These are phyloP conservation scores for Microtus ochrogaster DNA, from an alignment of 2,113 vertebrate species.

Conservation along the genomic window DNA sequence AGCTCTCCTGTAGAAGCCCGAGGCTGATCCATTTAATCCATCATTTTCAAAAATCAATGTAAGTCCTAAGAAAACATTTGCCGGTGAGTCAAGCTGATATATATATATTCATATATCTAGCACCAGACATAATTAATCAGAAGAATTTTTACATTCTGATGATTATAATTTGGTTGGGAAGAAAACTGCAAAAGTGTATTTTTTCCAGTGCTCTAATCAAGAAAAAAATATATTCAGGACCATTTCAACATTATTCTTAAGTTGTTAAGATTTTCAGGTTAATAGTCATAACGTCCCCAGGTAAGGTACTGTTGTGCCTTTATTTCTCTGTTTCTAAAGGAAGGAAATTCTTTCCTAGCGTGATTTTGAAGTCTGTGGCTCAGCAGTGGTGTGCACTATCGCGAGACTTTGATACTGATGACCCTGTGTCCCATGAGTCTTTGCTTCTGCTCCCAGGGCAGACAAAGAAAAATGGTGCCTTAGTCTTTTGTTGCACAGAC, in stretches of 20 bases:
- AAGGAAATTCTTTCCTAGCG: conserved; percentile 56
- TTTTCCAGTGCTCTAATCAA: neutral
- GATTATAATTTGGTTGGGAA: conserved; percentile 44
- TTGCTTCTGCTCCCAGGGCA: conserved; percentile 55
- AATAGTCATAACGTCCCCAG: conserved; percentile 29
- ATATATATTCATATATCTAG: neutral
- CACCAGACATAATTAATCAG: neutral
- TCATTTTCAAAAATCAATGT: conserved; percentile 51
- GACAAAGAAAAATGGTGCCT: conserved; percentile 75
- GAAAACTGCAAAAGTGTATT: conserved; percentile 1
- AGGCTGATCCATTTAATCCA: neutral
- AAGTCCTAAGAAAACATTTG: conserved; percentile 66
- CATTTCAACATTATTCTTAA: conserved; percentile 58
- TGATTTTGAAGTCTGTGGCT: neutral
- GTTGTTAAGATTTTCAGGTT: conserved; percentile 59
- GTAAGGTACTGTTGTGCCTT: conserved; percentile 70
- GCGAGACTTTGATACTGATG: neutral
- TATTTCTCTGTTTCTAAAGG: conserved; percentile 50
- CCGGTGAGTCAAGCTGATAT: conserved; percentile 69
- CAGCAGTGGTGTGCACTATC: neutral
- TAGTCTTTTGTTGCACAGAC: conserved; percentile 69
- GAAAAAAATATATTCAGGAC: conserved; percentile 56
- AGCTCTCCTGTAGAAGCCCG: conserved; percentile 31
- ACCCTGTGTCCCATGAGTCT: neutral
- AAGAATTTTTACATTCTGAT: conserved; percentile 8